Base-by-base conservation (phyloP, 2,113 vertebrate species). In the Notiomystis cincta region DNA sequence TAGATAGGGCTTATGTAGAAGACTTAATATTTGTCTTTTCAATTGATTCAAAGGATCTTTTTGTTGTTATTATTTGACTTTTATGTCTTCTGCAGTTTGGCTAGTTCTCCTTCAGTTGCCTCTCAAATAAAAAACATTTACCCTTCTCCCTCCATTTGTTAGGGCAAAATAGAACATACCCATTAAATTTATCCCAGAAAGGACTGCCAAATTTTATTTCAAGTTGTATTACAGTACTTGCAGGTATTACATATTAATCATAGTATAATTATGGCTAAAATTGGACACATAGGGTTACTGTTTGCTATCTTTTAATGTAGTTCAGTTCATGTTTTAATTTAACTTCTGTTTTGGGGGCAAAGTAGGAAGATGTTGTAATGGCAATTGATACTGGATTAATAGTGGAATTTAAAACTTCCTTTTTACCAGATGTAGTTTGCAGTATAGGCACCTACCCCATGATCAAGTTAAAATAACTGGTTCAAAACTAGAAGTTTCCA, bases 121-220 rank as follows among this genome's bases (percentile, higher is more conserved):
- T 71, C 72, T 86, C 64, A 93, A 62, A 82, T 93, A 93, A 95
- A 87, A 89, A 56, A 53, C 37, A 70, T 86, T 88, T 96, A 45
- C 76, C 57, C 11, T 85, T 89, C 58, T 95, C 31, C 65, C 60
- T 94, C 57, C 70, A 24, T 91, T 86, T 72, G 14, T 17, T 84
- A 75, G 35, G 45, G 31, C 84, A 48, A 38, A 95, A 37, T 78
- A 91, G 72, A 94, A 95, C 33, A 71, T 44, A 40, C 13, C 27
- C 66, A 38, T 93, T 91, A 72, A 71, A 95, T 88, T 93, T 90
- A 56, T 70, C 30, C 54, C 51, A 66, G 81, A 91, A 94, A 62
- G 15, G 57, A 96, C 53, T 84, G 54, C 18, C 73, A 87, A 56
- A 38, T 94, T 94, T 92, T 91, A 89, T 94, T 81, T 94, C 91